These are phyloP conservation scores for Hydropotes inermis DNA, from an alignment of 2,113 vertebrate genomes.

Conservation along the genomic window DNA sequence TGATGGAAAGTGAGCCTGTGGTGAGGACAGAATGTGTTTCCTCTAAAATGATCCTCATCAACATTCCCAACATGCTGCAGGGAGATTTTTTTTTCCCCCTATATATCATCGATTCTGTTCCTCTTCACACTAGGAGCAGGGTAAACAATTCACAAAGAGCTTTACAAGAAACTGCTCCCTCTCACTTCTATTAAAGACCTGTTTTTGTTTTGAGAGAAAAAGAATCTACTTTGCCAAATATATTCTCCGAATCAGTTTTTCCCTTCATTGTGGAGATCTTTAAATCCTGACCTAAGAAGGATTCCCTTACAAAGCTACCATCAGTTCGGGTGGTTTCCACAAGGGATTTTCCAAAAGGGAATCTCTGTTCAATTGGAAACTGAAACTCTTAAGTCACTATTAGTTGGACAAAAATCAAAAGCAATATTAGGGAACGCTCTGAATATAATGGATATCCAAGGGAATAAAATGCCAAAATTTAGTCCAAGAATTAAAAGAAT, in stretches of 20 bases:
- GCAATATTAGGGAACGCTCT: constrained; percentile 17
- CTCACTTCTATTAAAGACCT: not conserved
- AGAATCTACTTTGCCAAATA: not conserved
- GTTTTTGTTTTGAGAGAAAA: constrained; percentile 9
- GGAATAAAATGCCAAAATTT: constrained; percentile 3
- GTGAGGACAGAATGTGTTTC: not conserved
- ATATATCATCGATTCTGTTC: not conserved
- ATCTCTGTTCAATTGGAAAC: constrained; percentile 41
- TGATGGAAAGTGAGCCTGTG: not conserved
- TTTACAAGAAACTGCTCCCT: not conserved
- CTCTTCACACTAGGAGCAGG: not conserved
- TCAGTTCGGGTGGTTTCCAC: constrained; percentile 25
- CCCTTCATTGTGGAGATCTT: not conserved
- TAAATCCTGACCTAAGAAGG: not conserved
- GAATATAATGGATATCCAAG: constrained; percentile 23
- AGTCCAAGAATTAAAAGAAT: constrained; percentile 32
- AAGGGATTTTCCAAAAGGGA: constrained; percentile 58
- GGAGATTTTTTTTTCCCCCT: not conserved
- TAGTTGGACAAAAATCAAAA: constrained; percentile 55
- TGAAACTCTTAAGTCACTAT: constrained; percentile 57
- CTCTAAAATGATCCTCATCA: not conserved
- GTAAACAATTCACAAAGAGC: constrained; percentile 47
- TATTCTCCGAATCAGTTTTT: not conserved
- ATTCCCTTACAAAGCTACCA: not conserved
- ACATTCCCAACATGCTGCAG: not conserved